phyloP scores from a whole-genome alignment of 2,888 invertebrate genomes.

The Pimpla rufipes region DNA sequence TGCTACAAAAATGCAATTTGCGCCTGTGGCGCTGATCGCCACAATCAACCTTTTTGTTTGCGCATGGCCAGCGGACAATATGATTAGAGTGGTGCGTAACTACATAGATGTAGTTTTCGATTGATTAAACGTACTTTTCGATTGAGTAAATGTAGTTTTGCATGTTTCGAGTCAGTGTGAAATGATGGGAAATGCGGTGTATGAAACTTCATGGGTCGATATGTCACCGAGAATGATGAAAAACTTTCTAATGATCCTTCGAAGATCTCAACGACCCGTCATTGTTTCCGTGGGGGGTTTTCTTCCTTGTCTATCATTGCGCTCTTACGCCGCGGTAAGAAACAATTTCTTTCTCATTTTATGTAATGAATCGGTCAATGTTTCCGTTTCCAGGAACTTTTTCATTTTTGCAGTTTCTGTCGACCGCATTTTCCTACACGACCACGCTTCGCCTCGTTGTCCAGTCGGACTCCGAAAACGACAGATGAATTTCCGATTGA shows the following conservation, averaged over 20 bases:
- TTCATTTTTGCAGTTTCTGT: conserved; percentile 52
- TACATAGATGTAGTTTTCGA: neutral
- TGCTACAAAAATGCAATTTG: conserved; percentile 63
- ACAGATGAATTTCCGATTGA: neutral
- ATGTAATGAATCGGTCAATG: neutral
- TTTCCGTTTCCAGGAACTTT: neutral
- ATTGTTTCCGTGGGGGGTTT: conserved; percentile 50
- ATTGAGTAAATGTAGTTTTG: neutral
- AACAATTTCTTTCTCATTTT: neutral
- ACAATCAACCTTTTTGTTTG: conserved; percentile 65
- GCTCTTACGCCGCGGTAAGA: conserved; percentile 54
- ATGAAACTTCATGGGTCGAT: conserved; percentile 27
- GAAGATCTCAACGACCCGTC: conserved; percentile 41
- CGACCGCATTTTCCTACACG: conserved; percentile 62
- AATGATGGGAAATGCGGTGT: conserved; percentile 20
- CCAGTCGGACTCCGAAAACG: conserved; percentile 5
- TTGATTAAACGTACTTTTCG: neutral
- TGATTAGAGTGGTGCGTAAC: conserved; percentile 54
- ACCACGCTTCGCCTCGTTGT: conserved; percentile 59
- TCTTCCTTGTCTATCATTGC: conserved; percentile 51
- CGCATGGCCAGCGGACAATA: conserved; percentile 70
- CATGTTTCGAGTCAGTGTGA: conserved; percentile 16
- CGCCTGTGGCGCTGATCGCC: conserved; percentile 55
- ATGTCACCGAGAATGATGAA: conserved; percentile 21
- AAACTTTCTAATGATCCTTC: conserved; percentile 35